These are phyloP conservation scores for Siniperca obscura DNA, from an alignment of 2,797 vertebrate species.

Conservation along the genomic window DNA sequence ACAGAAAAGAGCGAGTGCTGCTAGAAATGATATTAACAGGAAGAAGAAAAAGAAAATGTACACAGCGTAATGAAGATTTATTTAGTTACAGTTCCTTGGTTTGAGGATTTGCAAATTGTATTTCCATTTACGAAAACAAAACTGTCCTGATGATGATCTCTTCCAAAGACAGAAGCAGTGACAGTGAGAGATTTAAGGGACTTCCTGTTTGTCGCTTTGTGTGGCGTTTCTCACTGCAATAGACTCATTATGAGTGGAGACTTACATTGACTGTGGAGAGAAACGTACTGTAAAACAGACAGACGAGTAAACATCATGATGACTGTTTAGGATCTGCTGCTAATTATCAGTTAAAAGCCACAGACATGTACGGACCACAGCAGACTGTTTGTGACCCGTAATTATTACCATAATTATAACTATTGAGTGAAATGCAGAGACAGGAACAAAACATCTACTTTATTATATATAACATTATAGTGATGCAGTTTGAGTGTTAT, in stretches of 20 bases:
- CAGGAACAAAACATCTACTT: not conserved
- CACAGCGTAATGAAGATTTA: not conserved
- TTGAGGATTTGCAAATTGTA: not conserved
- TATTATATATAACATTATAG: not conserved
- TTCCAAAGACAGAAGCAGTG: not conserved
- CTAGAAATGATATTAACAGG: not conserved
- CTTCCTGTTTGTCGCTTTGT: not conserved
- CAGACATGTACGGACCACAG: not conserved
- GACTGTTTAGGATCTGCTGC: conserved; percentile 18
- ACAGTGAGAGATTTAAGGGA: not conserved
- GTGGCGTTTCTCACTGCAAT: not conserved
- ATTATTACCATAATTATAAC: not conserved
- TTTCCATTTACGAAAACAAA: not conserved
- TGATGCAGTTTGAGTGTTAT: not conserved
- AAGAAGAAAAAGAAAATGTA: not conserved
- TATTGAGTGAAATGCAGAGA: not conserved
- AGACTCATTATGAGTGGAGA: not conserved
- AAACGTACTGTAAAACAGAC: not conserved
- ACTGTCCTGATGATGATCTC: not conserved
- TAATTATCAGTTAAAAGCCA: conserved; percentile 6
- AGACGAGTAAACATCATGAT: not conserved
- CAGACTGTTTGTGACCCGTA: not conserved
- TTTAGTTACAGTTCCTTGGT: not conserved
- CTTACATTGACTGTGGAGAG: not conserved
- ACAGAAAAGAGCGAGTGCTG: too few species aligned